Evolutionary conservation across 35 echinoderm and acorn worm genomes (phyloP).

Genomic region (Apostichopus japonicus): DNA sequence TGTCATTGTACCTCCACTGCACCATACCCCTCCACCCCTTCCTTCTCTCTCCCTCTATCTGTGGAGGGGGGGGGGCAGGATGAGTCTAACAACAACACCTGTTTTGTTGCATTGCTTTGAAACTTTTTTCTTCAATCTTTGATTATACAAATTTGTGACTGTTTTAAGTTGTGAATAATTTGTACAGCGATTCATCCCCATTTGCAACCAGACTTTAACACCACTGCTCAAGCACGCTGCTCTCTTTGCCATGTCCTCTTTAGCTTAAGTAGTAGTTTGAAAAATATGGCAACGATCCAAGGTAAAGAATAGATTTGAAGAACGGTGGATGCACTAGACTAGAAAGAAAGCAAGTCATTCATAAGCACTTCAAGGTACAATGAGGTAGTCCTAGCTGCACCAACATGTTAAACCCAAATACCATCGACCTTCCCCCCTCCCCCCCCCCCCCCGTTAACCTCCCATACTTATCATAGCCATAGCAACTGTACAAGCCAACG

Average conservation of each 20-base stretch:
- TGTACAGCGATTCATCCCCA: not conserved
- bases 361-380: too few species aligned
- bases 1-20: not conserved
- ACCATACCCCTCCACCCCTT: not conserved
- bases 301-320: too few species aligned
- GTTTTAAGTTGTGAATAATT: not conserved
- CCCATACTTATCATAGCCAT: not conserved
- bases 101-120: too few species aligned
- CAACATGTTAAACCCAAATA: not conserved
- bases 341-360: too few species aligned
- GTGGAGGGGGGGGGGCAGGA: too few species aligned
- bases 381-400: not conserved
- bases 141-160: too few species aligned
- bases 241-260: not conserved
- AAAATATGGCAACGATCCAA: too few species aligned
- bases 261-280: too few species aligned
- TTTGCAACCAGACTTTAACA: not conserved
- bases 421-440: not conserved
- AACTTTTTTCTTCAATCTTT: too few species aligned
- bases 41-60: not conserved
- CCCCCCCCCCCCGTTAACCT: not conserved
- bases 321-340: too few species aligned
- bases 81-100: not conserved
- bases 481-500: not conserved
- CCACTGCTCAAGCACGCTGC: not conserved